Conservation (phyloP, 2,113 vertebrate genomes). For the Bubo bubo region DNA sequence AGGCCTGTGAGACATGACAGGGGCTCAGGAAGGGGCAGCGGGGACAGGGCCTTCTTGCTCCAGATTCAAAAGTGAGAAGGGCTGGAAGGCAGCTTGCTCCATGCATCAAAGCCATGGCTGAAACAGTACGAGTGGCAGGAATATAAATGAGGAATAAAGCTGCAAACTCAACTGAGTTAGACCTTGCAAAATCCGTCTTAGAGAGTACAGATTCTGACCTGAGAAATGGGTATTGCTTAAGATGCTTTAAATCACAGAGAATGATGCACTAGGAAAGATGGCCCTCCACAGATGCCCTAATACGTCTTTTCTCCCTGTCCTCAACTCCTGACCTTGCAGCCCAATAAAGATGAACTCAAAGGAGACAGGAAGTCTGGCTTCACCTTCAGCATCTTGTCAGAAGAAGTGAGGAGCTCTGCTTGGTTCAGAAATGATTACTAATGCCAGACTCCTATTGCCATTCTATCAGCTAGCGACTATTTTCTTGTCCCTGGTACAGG, state of each 20-base stretch:
- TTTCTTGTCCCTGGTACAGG: neutral
- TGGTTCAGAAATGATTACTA: neutral
- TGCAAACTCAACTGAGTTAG: neutral
- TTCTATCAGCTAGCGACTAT: neutral
- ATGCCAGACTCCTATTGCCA: neutral
- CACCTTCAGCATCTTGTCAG: neutral
- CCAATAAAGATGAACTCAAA: neutral
- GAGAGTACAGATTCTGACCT: neutral
- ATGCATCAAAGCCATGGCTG: neutral
- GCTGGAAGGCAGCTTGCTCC: neutral
- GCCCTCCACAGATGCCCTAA: neutral
- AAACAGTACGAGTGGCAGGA: neutral
- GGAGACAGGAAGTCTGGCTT: neutral
- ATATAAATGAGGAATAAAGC: neutral
- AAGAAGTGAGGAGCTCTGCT: neutral
- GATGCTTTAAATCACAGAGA: neutral
- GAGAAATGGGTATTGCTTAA: neutral
- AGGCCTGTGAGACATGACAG: too few species aligned
- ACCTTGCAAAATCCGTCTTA: neutral
- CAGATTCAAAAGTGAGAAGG: neutral
- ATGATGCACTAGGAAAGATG: rapidly evolving
- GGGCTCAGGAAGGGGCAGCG: neutral
- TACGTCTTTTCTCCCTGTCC: neutral
- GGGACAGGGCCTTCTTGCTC: neutral
- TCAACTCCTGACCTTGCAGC: neutral